These are phyloP conservation scores for Cottoperca gobio DNA, from an alignment of 2,797 vertebrate species.

Conservation along the genomic window DNA sequence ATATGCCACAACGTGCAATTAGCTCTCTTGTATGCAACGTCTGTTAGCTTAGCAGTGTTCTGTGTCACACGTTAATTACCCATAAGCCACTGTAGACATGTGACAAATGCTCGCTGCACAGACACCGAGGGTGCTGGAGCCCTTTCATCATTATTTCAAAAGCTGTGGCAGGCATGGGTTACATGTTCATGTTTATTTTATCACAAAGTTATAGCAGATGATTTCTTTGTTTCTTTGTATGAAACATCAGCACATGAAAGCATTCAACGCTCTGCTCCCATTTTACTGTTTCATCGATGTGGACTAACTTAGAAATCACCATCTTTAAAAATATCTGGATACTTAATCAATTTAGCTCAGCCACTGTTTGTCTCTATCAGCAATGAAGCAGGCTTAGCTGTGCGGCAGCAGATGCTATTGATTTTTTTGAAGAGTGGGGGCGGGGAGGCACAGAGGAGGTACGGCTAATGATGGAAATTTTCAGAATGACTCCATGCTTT, in stretches of 20 bases:
- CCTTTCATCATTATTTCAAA: conserved; percentile 61
- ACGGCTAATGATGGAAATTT: conserved; percentile 76
- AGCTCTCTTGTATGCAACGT: conserved; percentile 55
- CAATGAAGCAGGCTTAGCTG: conserved; percentile 70
- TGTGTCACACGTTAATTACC: conserved; percentile 72
- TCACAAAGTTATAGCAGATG: conserved; percentile 20
- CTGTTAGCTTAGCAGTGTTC: conserved; percentile 71
- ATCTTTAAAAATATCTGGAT: conserved; percentile 78
- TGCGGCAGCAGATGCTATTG: conserved; percentile 77
- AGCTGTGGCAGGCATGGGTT: conserved; percentile 24
- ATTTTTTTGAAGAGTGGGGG: conserved; percentile 68
- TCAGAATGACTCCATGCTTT: conserved; percentile 74
- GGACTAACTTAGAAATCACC: conserved; percentile 71
- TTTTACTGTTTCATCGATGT: conserved; percentile 52
- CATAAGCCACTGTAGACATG: conserved; percentile 58
- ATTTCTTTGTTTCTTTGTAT: neutral
- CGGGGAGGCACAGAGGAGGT: conserved; percentile 49
- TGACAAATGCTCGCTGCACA: conserved; percentile 57
- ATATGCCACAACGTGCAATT: conserved; percentile 72
- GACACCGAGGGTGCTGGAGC: conserved; percentile 22
- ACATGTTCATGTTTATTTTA: conserved; percentile 37
- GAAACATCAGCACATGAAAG: neutral
- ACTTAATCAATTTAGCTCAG: conserved; percentile 82
- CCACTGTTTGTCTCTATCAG: conserved; percentile 76
- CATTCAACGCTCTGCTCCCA: neutral